Percentiles rank a stretch among this genome's conserved stretches.
Evolutionary conservation across 2,113 vertebrate genomes (phyloP).

Genomic region (Dicrurus megarhynchus): DNA sequence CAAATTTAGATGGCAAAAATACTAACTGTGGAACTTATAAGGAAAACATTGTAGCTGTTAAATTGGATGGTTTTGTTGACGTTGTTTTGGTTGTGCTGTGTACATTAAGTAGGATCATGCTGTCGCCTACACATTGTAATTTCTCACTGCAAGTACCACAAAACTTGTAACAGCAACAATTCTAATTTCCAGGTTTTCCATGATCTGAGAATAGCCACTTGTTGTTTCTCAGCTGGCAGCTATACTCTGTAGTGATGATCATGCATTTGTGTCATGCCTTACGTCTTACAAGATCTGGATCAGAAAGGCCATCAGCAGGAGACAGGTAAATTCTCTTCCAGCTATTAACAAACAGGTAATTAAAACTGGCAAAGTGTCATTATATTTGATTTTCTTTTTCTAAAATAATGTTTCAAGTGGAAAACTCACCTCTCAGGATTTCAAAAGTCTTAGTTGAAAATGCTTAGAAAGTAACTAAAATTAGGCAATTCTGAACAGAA

Average conservation of each 20-base stretch:
- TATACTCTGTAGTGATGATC: not conserved
- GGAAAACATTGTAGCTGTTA: not conserved
- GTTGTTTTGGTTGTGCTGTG: not conserved
- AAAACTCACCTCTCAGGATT: not conserved
- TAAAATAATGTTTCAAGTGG: not conserved
- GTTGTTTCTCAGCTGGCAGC: not conserved
- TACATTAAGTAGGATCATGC: not conserved
- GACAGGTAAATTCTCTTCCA: not conserved
- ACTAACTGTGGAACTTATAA: not conserved
- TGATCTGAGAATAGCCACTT: not conserved
- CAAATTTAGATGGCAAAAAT: not conserved
- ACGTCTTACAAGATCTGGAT: not conserved
- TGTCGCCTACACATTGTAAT: not conserved
- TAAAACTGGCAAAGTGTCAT: not conserved
- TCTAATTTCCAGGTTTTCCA: not conserved
- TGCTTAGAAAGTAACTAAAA: conserved; percentile 2
- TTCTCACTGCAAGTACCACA: not conserved
- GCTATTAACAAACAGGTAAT: not conserved
- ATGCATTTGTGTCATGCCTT: not conserved
- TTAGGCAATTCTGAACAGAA: not conserved
- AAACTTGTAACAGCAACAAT: not conserved
- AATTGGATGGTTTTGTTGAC: not conserved
- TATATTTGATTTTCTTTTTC: not conserved
- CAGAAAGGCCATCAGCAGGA: not conserved
- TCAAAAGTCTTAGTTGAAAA: not conserved